Conservation (phyloP, 2,888 invertebrate species). For the Temnothorax rugatulus region DNA sequence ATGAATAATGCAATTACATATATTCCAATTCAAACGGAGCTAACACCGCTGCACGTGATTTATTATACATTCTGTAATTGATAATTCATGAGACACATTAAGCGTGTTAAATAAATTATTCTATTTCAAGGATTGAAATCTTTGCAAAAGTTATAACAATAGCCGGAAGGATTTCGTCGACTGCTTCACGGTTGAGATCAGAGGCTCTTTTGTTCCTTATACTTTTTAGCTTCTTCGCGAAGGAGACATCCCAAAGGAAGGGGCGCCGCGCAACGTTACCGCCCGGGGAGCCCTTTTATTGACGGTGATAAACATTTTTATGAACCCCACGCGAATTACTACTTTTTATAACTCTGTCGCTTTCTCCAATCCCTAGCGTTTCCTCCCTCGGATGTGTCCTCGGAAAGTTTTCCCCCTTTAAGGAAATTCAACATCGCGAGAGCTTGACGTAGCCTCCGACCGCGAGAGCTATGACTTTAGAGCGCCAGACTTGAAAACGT, state of each 20-base stretch:
- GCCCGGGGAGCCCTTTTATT: slow-evolving; percentile 81
- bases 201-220: slow-evolving; percentile 52
- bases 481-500: background rate
- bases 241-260: slow-evolving; percentile 27
- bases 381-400: slow-evolving; percentile 11
- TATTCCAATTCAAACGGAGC: background rate
- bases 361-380: slow-evolving; percentile 52
- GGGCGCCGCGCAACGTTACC: slow-evolving; percentile 27
- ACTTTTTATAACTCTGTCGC: slow-evolving; percentile 80
- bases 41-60: background rate
- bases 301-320: slow-evolving; percentile 85
- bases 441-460: background rate
- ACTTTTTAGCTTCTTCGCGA: slow-evolving; percentile 46
- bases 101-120: slow-evolving; percentile 4
- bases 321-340: slow-evolving; percentile 84
- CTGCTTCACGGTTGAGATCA: slow-evolving; percentile 81
- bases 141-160: slow-evolving; percentile 72
- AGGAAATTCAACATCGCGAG: slow-evolving; percentile 4
- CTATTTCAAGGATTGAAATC: slow-evolving; percentile 54
- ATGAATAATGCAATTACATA: background rate
- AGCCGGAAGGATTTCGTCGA: slow-evolving; percentile 79
- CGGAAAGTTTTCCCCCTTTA: slow-evolving; percentile 48
- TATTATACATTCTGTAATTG: background rate
- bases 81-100: background rate
- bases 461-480: slow-evolving; percentile 5